phyloP scores from a whole-genome alignment of 2,113 vertebrate genomes.

The Pandion haliaetus region DNA sequence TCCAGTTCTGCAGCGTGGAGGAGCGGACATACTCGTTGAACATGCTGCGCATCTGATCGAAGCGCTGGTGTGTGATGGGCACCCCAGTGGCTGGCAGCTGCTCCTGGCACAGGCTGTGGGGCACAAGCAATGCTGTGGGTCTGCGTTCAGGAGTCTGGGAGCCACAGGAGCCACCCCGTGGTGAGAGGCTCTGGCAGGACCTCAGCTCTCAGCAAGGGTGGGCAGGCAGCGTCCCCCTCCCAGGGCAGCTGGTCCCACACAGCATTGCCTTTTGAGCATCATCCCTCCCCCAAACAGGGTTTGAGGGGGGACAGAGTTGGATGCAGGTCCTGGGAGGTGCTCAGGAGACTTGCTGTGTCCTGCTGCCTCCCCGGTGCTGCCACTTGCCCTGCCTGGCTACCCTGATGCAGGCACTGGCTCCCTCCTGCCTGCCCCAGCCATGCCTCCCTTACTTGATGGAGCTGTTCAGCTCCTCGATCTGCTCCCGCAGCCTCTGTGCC shows the following conservation, averaged over 20 bases:
- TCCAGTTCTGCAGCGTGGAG: slow-evolving; percentile 95
- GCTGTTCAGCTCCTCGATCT: slow-evolving; percentile 89
- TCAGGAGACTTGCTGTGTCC: neutral
- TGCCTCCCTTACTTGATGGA: slow-evolving; percentile 84
- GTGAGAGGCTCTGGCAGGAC: neutral
- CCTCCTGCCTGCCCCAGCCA: neutral
- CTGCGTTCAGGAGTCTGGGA: accelerated
- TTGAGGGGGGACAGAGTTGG: neutral
- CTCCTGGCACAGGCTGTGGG: slow-evolving; percentile 87
- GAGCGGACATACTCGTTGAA: slow-evolving; percentile 88
- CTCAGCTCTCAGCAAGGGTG: neutral
- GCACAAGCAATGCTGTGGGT: neutral
- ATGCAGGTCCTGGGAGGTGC: neutral
- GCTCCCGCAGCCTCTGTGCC: slow-evolving; percentile 84
- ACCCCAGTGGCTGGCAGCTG: slow-evolving; percentile 94
- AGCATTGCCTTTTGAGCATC: neutral
- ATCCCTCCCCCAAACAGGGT: neutral
- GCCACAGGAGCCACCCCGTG: accelerated
- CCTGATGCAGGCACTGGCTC: accelerated
- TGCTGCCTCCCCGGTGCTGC: neutral
- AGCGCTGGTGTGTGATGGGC: slow-evolving; percentile 92
- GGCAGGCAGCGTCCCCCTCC: neutral
- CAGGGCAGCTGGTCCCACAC: neutral
- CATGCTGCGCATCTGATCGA: slow-evolving; percentile 93
- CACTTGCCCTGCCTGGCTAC: neutral